Conservation (phyloP, 2,888 invertebrate genomes). For the Amphipyra tragopoginis region DNA sequence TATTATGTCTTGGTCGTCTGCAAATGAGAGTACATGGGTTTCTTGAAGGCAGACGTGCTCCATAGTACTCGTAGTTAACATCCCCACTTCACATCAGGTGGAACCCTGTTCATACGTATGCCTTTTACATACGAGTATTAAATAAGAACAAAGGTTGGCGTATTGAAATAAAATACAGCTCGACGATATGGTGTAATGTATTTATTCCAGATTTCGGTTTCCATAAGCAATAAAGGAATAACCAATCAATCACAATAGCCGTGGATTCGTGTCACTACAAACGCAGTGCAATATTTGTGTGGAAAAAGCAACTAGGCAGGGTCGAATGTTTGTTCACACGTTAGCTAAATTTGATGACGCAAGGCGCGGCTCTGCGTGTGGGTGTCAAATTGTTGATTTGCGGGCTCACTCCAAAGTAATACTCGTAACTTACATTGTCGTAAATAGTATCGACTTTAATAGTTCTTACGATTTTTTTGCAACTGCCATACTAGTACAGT, state of each 20-base stretch:
- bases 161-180: not conserved
- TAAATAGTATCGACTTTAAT: constrained; percentile 64
- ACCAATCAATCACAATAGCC: constrained; percentile 61
- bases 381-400: constrained; percentile 85
- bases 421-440: constrained; percentile 69
- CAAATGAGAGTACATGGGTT: no score
- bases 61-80: no score
- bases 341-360: constrained; percentile 89
- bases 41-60: no score
- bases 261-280: constrained; percentile 59
- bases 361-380: constrained; percentile 82
- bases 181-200: not conserved
- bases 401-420: constrained; percentile 73
- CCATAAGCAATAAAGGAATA: constrained; percentile 19
- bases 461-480: constrained; percentile 17
- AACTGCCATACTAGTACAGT: not conserved
- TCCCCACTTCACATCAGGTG: no score
- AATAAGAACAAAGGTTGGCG: no score
- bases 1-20: no score
- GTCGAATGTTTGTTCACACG: constrained; percentile 86
- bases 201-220: not conserved
- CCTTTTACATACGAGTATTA: no score
- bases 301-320: constrained; percentile 83
- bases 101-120: no score
- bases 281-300: constrained; percentile 80